phyloP scores from a whole-genome alignment of 2,888 invertebrate genomes.

The Portevinia maculata region DNA sequence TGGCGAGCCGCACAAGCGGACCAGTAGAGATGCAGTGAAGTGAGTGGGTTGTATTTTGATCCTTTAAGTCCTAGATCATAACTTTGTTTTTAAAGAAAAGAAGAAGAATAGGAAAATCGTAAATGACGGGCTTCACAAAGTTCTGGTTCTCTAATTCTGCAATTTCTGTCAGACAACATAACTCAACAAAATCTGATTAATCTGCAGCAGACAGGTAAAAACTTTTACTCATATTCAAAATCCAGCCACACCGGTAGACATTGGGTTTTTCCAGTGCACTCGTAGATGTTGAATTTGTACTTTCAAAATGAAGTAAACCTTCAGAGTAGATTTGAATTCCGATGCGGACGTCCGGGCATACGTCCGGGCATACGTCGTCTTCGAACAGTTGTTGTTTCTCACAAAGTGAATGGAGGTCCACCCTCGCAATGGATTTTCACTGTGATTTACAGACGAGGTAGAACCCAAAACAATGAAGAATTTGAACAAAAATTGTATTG shows the following conservation, averaged over 20 bases:
- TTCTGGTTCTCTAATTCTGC: too few relatives aligned
- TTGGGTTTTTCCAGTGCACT: neutral
- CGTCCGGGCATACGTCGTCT: conserved; percentile 57
- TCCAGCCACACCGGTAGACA: conserved; percentile 4
- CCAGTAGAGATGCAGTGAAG: too few relatives aligned
- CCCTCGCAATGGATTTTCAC: conserved; percentile 14
- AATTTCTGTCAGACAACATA: conserved; percentile 53
- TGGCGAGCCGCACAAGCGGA: too few relatives aligned
- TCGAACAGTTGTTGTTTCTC: conserved; percentile 12
- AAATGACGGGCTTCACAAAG: too few relatives aligned
- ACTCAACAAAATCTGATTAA: conserved; percentile 20
- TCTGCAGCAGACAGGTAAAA: conserved; percentile 44
- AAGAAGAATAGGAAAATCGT: too few relatives aligned
- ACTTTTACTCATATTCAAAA: neutral
- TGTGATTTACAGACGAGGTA: conserved; percentile 53
- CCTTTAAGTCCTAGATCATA: too few relatives aligned
- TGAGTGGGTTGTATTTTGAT: too few relatives aligned
- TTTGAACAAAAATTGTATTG: conserved; percentile 53
- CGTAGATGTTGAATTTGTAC: neutral
- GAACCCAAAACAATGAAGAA: conserved; percentile 38
- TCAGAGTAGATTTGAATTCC: conserved; percentile 23
- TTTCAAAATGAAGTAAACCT: conserved; percentile 6
- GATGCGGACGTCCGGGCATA: conserved; percentile 67
- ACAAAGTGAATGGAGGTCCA: conserved; percentile 49
- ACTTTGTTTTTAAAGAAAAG: too few relatives aligned